These are phyloP conservation scores for Cygnus olor DNA, from an alignment of 2,797 vertebrate species.

Conservation along the genomic window DNA sequence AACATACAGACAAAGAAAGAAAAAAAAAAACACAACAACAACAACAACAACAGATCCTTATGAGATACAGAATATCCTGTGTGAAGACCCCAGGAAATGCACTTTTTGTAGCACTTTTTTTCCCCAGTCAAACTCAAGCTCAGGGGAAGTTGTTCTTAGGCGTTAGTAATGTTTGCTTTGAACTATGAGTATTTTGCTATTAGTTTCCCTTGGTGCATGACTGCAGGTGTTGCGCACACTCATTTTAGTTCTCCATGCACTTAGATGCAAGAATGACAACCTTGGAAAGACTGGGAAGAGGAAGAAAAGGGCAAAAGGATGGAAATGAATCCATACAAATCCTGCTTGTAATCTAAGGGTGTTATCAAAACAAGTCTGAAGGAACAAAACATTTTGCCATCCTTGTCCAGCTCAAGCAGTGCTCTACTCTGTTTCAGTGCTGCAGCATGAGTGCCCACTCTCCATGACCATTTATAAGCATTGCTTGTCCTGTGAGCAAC, in stretches of 20 bases:
- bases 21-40: not conserved
- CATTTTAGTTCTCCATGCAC: not conserved
- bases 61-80: not conserved
- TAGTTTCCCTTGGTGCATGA: not conserved
- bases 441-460: not conserved
- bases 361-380: not conserved
- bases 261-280: not conserved
- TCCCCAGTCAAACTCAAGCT: not conserved
- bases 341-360: not conserved
- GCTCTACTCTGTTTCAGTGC: fast-evolving
- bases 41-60: not conserved
- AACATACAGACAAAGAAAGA: not conserved
- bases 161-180: not conserved
- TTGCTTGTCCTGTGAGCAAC: not conserved
- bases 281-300: not conserved
- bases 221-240: fast-evolving
- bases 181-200: conserved; percentile 4
- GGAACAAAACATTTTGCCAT: not conserved
- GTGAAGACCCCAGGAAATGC: not conserved
- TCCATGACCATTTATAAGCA: not conserved
- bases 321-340: not conserved
- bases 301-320: not conserved
- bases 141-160: not conserved
- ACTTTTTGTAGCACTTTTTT: not conserved
- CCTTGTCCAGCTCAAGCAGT: not conserved